Conservation (phyloP, 2,113 vertebrate species). For the Calyptommatus sinebrachiatus region DNA sequence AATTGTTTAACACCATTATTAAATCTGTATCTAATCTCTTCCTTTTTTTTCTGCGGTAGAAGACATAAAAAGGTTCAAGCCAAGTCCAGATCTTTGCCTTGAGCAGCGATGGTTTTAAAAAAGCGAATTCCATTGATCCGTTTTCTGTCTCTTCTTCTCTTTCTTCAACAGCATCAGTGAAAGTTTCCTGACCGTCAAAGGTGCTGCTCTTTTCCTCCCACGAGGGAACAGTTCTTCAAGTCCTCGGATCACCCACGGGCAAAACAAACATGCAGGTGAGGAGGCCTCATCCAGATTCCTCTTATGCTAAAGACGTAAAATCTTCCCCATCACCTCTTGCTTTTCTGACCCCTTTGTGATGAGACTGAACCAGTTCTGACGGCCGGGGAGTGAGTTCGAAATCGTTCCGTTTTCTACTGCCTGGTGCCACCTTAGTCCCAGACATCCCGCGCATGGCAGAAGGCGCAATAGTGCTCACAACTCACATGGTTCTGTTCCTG, state of each 20-base stretch:
- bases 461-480: too few species aligned
- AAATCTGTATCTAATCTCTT: neutral
- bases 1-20: too few species aligned
- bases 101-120: neutral
- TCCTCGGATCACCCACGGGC: conserved; percentile 84
- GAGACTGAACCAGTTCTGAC: neutral
- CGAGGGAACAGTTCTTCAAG: conserved; percentile 86
- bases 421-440: too few species aligned
- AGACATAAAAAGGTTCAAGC: neutral
- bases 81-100: neutral
- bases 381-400: neutral
- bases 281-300: neutral
- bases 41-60: neutral
- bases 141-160: conserved; percentile 11
- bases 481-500: too few species aligned
- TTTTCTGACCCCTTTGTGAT: neutral
- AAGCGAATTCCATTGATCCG: neutral
- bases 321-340: rapidly evolving
- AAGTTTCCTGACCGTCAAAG: conserved; percentile 97
- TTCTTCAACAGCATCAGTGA: conserved; percentile 85
- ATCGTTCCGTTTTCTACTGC: too few species aligned
- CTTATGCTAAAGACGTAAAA: rapidly evolving
- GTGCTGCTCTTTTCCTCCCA: conserved; percentile 93
- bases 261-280: conserved; percentile 94
- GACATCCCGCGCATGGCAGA: too few species aligned